Evolutionary conservation across 64 coral and sea anemone genomes (phyloP), one percentile per base, ranked within the genome.

Genomic region (Exaiptasia diaphana): DNA sequence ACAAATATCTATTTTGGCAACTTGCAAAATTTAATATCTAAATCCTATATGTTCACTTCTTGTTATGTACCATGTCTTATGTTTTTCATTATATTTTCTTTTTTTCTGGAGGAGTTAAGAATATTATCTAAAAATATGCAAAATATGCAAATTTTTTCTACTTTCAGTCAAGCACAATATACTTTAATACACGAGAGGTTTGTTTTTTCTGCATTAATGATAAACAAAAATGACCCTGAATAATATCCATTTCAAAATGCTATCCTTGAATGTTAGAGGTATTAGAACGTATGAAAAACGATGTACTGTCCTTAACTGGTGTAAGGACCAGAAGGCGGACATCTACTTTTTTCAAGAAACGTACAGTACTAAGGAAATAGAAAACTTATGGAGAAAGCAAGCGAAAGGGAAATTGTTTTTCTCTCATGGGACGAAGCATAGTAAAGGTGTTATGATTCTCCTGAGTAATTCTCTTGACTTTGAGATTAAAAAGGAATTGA

Each of bases 381-480:
- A 77, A 77, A 58, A 56, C 39, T 37, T 77, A 21, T 57, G 50
- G 74, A 53, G 49, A 53, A 56, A 35, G 54, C 43, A 81, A 57
- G 68, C 63, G 52, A 85, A 74, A 61, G 82, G 82, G 9, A 40
- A 85, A 38, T 29, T 85, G 68, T 53, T 40, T 36, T 58, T 78
- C 22, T 39, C 34, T 12, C 82, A 85, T 25, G 80, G 80, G 15
- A 57, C 63, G 0, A 54, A 49, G 15, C 65, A 83, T 38, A 42
- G 49, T 7, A 57, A 52, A 50, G 67, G 67, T 4, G 34, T 72
- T 5, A n/a, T 83, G 6, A 44, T 83, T 15, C 50, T 83, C 4
- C 46, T 55, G 32, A 61, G 64, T 37, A 43, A 63, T 43, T 24
- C 57, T 17, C 33, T 83, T 18, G 67, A 83, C 13, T 83, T 83